Conservation (phyloP, 2,797 vertebrate genomes). For the Molossus molossus region DNA sequence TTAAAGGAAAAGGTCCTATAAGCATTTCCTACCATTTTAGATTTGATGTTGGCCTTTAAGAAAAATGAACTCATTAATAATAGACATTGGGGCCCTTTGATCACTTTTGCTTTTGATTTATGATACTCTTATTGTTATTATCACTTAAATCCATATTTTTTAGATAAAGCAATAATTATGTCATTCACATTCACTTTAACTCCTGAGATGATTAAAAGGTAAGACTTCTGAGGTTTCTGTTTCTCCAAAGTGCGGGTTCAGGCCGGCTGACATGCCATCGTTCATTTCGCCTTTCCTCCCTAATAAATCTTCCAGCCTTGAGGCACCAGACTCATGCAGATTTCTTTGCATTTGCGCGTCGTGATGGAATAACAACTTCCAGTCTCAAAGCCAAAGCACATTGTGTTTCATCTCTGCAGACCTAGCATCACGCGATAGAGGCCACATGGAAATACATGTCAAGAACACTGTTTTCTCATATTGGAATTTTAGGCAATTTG, state of each 20-base stretch:
- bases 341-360: constrained; percentile 87
- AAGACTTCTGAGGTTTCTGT: constrained; percentile 83
- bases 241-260: constrained; percentile 78
- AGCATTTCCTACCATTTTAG: constrained; percentile 54
- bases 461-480: constrained; percentile 92
- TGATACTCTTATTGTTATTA: constrained; percentile 60
- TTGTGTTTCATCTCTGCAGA: constrained; percentile 88
- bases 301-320: constrained; percentile 90
- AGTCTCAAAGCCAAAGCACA: constrained; percentile 85
- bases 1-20: background rate
- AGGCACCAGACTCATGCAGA: constrained; percentile 89
- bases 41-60: constrained; percentile 47
- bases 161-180: constrained; percentile 68
- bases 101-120: constrained; percentile 75
- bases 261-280: constrained; percentile 85
- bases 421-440: constrained; percentile 86
- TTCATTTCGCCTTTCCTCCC: constrained; percentile 88
- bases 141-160: constrained; percentile 68
- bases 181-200: constrained; percentile 61
- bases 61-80: constrained; percentile 66
- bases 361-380: constrained; percentile 87
- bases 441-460: constrained; percentile 92
- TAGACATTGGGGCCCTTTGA: constrained; percentile 18
- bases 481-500: constrained; percentile 95
- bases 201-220: constrained; percentile 69